Evolutionary conservation across 2,797 vertebrate genomes (phyloP), one percentile per base, ranked within the genome.

Genomic region (Cercopithecus mitis): DNA sequence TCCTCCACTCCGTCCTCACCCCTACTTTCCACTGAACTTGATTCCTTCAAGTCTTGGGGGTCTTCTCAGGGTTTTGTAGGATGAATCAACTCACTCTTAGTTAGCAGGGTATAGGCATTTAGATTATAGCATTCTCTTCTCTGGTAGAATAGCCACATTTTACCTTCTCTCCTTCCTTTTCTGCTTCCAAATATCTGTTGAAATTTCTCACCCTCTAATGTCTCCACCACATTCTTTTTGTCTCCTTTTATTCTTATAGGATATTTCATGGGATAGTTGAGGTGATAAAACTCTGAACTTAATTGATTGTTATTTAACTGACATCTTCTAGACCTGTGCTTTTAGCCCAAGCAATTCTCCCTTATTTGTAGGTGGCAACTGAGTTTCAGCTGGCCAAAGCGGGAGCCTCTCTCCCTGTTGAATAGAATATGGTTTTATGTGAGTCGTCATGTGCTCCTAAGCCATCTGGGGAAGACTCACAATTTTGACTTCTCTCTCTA

Each of bases 281-380:
- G 55, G n/a, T 76, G 36, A 84, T 70, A 72, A 79, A 77, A 57
- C 19, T 4, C 36, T 64, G 52, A 93, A 88, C 19, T 77, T 86
- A 47, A 81, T n/a, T 64, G 67, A 64, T 45, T 73, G 5, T n/a
- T 91, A 70, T 91, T 88, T 91, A 91, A 96, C 19, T 15, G 90
- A 22, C 24, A 45, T 75, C 57, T 33, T 22, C 39, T 52, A 33
- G n/a, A 72, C 45, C 82, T 82, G 11, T 52, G 27, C n/a, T 92
- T 94, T 41, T 50, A 61, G 80, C 11, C 41, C 45, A 64, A 27
- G 33, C 5, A 70, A 30, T 30, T 83, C n/a, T 55, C 19, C 8
- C 25, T 77, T 45, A 45, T 67, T 91, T 95, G 24, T 57, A 91
- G 73, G 22, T 67, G 76, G 84, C 45, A 52, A 2, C 52, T 67